These are phyloP conservation scores for Aphelocoma coerulescens DNA, from an alignment of 2,113 vertebrate species.

Conservation along the genomic window DNA sequence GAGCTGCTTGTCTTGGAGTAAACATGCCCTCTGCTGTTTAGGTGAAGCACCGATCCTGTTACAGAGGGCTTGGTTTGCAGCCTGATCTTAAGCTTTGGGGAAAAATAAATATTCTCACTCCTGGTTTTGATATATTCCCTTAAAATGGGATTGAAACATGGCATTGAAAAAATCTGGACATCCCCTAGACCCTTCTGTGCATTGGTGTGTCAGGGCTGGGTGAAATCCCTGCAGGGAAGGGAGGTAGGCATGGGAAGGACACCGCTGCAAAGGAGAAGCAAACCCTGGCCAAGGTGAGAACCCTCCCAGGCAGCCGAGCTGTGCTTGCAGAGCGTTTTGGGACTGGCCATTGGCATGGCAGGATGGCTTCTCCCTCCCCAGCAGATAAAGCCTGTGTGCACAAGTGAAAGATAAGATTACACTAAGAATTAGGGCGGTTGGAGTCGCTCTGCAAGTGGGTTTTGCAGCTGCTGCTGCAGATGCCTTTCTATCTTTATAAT, in stretches of 20 bases:
- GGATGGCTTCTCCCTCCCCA: not conserved
- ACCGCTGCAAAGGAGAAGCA: not conserved
- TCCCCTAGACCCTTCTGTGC: not conserved
- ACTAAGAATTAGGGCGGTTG: not conserved
- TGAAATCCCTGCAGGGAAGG: not conserved
- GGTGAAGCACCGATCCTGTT: not conserved
- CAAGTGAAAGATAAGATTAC: not conserved
- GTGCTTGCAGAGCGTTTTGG: fast-evolving
- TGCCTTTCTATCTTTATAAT: not conserved
- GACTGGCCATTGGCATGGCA: not conserved
- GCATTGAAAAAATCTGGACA: not conserved
- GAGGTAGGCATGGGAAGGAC: not conserved
- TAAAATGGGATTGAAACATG: not conserved
- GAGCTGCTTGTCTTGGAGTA: not conserved
- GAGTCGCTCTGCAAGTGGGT: not conserved
- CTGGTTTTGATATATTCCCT: not conserved
- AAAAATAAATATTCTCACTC: not conserved
- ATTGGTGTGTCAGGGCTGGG: not conserved
- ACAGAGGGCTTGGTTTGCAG: not conserved
- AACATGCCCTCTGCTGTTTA: slow-evolving; percentile 68
- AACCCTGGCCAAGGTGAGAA: not conserved
- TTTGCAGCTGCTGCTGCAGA: not conserved
- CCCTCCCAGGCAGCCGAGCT: not conserved
- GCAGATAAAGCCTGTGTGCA: not conserved
- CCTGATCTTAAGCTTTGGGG: not conserved